Conservation (phyloP, 2,113 vertebrate species). For the Oreochromis niloticus region DNA sequence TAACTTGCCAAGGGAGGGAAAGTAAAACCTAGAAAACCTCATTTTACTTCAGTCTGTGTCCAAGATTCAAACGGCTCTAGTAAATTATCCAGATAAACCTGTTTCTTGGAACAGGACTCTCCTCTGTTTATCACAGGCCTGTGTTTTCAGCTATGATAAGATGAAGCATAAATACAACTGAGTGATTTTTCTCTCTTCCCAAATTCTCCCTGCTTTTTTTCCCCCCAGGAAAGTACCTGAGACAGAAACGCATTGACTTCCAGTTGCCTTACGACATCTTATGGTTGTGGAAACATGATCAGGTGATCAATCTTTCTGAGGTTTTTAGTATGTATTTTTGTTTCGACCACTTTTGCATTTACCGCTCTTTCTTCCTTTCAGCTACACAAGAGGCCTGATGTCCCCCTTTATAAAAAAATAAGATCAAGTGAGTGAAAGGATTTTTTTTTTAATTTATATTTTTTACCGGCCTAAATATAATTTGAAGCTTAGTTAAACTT, state of each 20-base stretch:
- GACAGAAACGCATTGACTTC: conserved; percentile 97
- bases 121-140: background rate
- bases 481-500: background rate
- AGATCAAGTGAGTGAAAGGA: conserved; percentile 87
- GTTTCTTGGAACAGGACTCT: background rate
- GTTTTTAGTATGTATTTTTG: background rate
- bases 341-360: background rate
- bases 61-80: background rate
- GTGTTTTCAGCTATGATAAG: background rate
- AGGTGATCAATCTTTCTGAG: conserved; percentile 73
- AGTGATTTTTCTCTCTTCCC: background rate
- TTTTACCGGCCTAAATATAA: background rate
- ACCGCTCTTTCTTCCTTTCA: conserved; percentile 43
- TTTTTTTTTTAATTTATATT: background rate
- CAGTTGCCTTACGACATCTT: conserved; percentile 98
- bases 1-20: background rate
- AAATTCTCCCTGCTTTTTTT: conserved; percentile 10
- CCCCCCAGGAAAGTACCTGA: conserved; percentile 89
- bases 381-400: conserved; percentile 97
- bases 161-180: background rate
- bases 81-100: background rate
- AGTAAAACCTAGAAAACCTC: background rate
- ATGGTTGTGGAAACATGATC: conserved; percentile 99
- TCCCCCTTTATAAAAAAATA: conserved; percentile 98
- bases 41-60: background rate